Conservation (phyloP, 2,113 vertebrate genomes). For the Myrmecobius fasciatus region DNA sequence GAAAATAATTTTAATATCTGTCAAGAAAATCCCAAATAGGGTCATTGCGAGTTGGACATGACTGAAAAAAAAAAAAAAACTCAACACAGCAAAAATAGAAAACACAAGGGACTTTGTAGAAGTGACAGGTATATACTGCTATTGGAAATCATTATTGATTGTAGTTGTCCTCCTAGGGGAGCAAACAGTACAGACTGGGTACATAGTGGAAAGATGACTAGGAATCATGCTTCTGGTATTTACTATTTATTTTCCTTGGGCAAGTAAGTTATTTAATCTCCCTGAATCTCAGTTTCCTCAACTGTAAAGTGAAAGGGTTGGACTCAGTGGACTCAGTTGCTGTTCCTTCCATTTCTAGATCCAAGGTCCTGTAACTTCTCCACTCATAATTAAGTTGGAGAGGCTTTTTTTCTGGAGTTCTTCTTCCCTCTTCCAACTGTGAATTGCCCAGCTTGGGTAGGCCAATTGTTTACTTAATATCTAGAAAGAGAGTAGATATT, state of each 20-base stretch:
- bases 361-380: background rate
- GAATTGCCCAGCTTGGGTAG: background rate
- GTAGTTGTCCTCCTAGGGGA: background rate
- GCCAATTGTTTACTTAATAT: background rate
- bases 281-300: background rate
- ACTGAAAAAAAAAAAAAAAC: background rate
- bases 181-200: background rate
- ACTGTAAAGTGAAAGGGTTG: background rate
- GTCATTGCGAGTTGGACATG: background rate
- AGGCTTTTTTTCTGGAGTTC: background rate
- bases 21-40: background rate
- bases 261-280: background rate
- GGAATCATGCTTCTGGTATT: background rate
- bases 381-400: background rate
- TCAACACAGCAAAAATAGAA: background rate
- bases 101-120: background rate
- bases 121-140: background rate
- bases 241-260: background rate
- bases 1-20: background rate
- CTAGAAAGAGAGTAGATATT: background rate
- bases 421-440: background rate
- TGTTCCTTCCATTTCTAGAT: background rate
- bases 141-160: background rate
- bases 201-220: background rate
- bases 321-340: background rate